phyloP scores from a whole-genome alignment of 2,797 vertebrate genomes.

The Onychomys arenicola region DNA sequence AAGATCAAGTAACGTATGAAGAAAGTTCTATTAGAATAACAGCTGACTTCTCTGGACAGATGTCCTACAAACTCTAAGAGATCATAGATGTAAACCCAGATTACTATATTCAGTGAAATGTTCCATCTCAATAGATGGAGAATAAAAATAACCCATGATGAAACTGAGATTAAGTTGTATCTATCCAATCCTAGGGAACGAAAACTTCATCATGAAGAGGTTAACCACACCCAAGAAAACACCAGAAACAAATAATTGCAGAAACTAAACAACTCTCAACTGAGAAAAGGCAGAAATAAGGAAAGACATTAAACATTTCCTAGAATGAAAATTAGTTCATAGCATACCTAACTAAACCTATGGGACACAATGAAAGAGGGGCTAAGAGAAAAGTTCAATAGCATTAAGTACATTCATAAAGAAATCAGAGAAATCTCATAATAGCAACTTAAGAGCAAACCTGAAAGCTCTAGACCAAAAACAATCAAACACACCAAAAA shows the following conservation, averaged over 20 bases:
- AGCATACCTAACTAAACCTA: too few species aligned
- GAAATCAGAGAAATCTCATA: too few species aligned
- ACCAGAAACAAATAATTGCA: not conserved
- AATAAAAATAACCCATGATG: not conserved
- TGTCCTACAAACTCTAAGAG: not conserved
- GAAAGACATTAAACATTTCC: too few species aligned
- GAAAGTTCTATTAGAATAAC: not conserved
- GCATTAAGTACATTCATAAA: too few species aligned
- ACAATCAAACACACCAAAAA: too few species aligned
- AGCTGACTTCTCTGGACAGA: not conserved
- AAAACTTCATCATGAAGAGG: not conserved
- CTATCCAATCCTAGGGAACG: not conserved
- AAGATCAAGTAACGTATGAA: not conserved
- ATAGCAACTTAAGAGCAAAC: too few species aligned
- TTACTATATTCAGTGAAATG: not conserved
- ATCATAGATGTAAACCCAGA: not conserved
- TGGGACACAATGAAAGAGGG: too few species aligned
- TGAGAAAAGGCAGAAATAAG: too few species aligned
- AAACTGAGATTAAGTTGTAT: not conserved
- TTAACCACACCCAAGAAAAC: not conserved
- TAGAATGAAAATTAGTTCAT: too few species aligned
- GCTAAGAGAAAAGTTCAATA: too few species aligned
- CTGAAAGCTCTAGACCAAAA: too few species aligned
- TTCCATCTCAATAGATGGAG: not conserved
- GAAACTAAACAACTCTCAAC: too few species aligned